phyloP scores from a whole-genome alignment of 2,888 invertebrate species.

The Macrophya alboannulata region DNA sequence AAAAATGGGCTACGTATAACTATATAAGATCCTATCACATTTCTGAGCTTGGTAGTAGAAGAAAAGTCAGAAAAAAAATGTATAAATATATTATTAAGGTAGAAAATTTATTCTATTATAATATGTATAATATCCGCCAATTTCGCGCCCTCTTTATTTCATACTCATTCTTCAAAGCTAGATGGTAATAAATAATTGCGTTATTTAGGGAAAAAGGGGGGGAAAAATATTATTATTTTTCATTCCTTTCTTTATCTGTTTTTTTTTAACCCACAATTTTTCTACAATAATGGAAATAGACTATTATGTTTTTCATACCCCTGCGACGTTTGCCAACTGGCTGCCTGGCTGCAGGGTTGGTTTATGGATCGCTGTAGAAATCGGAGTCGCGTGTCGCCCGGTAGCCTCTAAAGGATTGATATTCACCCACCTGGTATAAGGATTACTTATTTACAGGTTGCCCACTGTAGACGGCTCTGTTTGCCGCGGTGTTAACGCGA shows the following conservation, averaged over 20 bases:
- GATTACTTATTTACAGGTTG: constrained; percentile 32
- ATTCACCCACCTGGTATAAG: constrained; percentile 8
- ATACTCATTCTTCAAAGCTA: constrained; percentile 7
- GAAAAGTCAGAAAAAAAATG: not conserved
- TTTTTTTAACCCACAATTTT: not conserved
- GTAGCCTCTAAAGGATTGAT: constrained; percentile 19
- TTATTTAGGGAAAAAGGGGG: not conserved
- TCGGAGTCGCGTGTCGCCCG: constrained; percentile 20
- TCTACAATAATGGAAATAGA: not conserved
- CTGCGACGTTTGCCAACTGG: not conserved
- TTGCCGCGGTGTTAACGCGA: constrained; percentile 13
- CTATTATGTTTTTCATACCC: not conserved
- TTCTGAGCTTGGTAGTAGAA: constrained; percentile 4
- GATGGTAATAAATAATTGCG: not conserved
- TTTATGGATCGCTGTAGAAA: constrained; percentile 11
- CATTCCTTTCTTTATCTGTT: not conserved
- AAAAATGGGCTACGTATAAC: constrained; percentile 1
- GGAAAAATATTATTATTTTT: not conserved
- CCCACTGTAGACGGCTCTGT: not conserved
- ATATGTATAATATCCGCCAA: constrained; percentile 3
- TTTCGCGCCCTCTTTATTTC: not conserved
- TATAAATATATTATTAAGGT: not conserved
- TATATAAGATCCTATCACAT: not conserved
- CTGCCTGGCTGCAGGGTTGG: not conserved
- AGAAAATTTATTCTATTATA: constrained; percentile 3